Conservation (phyloP, 2,797 vertebrate species). For the Novumbra hubbsi region DNA sequence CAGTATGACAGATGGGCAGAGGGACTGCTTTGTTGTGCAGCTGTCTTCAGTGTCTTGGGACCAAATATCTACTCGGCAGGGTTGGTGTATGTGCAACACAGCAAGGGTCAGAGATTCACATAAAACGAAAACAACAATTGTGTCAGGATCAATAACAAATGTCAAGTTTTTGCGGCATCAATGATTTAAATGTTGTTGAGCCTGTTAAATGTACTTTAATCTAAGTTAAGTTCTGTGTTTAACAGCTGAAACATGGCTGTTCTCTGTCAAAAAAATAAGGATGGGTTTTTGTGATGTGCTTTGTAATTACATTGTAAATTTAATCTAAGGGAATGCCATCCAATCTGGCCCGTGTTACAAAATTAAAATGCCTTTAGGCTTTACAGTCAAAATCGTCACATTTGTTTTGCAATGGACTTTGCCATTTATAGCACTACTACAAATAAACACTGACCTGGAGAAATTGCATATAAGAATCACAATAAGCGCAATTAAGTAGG, state of each 20-base stretch:
- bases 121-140: background rate
- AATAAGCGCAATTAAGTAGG: background rate
- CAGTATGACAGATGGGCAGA: background rate
- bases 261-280: background rate
- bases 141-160: background rate
- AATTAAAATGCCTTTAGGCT: constrained; percentile 4
- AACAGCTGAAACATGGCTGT: background rate
- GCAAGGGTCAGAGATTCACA: background rate
- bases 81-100: background rate
- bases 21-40: constrained; percentile 8
- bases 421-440: background rate
- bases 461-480: constrained; percentile 8
- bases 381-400: constrained; percentile 5
- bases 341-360: background rate
- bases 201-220: background rate
- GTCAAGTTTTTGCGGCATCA: background rate
- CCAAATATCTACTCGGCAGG: constrained; percentile 4
- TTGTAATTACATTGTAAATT: constrained; percentile 1
- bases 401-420: background rate
- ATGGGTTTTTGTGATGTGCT: background rate
- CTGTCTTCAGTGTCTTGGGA: background rate
- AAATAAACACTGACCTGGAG: background rate
- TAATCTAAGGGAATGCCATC: background rate
- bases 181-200: background rate
- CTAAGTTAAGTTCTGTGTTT: background rate